A percentile compares a stretch with the other conserved stretches of the same genome.
These are phyloP conservation scores for Leuciscus waleckii DNA, from an alignment of 2,797 vertebrate species.

Conservation along the genomic window DNA sequence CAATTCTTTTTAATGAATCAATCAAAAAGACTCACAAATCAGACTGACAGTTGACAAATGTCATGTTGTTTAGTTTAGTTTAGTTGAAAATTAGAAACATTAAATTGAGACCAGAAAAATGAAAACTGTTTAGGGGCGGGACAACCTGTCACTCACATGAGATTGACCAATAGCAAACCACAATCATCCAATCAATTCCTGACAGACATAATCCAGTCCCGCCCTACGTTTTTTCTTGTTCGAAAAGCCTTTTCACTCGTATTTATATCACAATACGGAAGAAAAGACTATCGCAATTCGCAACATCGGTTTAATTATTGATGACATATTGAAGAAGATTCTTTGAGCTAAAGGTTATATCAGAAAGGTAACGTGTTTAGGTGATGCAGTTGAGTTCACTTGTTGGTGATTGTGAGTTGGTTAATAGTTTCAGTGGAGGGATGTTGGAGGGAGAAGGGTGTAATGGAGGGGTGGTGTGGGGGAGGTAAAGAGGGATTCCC, in stretches of 20 bases:
- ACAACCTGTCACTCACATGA: background rate
- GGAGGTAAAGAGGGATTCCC: conserved; percentile 38
- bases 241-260: background rate
- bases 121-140: background rate
- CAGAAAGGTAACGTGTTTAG: background rate
- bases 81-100: background rate
- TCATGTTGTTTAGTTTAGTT: background rate
- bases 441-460: background rate
- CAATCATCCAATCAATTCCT: background rate
- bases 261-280: background rate
- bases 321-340: background rate
- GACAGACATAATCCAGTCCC: background rate
- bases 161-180: background rate
- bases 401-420: conserved; percentile 23
- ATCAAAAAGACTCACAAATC: background rate
- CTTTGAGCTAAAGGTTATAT: background rate
- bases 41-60: background rate
- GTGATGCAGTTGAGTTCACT: conserved; percentile 30
- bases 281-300: background rate
- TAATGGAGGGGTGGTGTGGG: conserved; percentile 9
- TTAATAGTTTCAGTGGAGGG: conserved; percentile 23
- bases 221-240: background rate
- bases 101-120: background rate
- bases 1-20: background rate
- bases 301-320: background rate